Evolutionary conservation across 2,888 invertebrate genomes (phyloP), one percentile per base, ranked within the genome.

Genomic region (Scaptodrosophila latifasciaeformis): DNA sequence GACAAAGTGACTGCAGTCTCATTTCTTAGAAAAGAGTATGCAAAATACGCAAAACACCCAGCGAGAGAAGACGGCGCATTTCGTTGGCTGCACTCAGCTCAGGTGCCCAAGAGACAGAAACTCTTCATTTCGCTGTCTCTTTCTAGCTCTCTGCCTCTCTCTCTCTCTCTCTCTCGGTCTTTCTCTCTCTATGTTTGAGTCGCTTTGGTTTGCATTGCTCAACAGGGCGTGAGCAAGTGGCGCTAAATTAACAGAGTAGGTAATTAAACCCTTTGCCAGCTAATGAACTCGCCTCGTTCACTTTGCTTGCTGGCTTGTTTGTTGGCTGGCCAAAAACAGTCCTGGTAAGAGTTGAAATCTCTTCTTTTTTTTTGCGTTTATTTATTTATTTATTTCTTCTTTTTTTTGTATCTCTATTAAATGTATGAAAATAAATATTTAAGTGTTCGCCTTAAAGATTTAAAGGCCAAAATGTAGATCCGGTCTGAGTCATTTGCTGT

Each of bases 191-290:
- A 35, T 47, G 47, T 47, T 37, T 47, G 21, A 9, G 37, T 15
- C 39, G 45, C 35, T 29, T 24, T n/a, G 37, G 70, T 66, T 76
- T 79, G 67, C 67, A 80, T 82, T 85, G 85, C 85, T 84, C 83
- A 85, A 83, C 84, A 83, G 83, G 66, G 85, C 85, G 84, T 82
- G 82, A 83, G 84, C 84, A 82, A 85, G 85, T 85, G 85, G 80
- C 80, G 84, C 84, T 84, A 85, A 85, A 84, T 85, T 84, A 85
- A 84, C 84, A 82, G 85, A 84, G 84, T 82, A 85, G 84, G 85
- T 85, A 85, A 85, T 85, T 85, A 83, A 82, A 78, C 82, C 83
- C 82, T 82, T 83, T 81, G 82, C 82, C 68, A 75, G 77, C 80
- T 83, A 83, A 83, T 84, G 82, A 83, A 84, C 84, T 84, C 76